phyloP scores from a whole-genome alignment of 64 coral and sea anemone species.

The Trachythela sp. region DNA sequence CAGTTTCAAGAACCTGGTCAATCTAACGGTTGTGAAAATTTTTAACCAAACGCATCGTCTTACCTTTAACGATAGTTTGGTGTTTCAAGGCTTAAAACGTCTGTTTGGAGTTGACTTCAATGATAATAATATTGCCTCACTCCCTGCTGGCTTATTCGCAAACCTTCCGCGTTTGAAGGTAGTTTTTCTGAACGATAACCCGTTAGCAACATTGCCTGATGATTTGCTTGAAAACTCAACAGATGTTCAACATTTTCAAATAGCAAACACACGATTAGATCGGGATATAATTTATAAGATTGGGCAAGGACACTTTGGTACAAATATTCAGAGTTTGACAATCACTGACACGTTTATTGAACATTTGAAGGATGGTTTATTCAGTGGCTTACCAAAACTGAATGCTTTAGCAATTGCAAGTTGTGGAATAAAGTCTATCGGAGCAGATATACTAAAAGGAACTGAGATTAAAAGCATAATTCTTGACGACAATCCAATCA shows the following conservation, averaged over 20 bases:
- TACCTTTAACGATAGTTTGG: background rate
- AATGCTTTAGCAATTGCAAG: background rate
- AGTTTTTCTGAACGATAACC: background rate
- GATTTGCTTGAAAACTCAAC: constrained; percentile 1
- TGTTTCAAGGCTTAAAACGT: constrained; percentile 2
- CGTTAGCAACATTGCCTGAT: background rate
- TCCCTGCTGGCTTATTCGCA: background rate
- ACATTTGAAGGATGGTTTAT: background rate
- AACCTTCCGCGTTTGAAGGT: background rate
- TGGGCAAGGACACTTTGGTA: background rate
- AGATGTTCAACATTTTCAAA: background rate
- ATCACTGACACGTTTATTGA: background rate
- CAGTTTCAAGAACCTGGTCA: background rate
- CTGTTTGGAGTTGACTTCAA: background rate
- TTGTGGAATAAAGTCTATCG: background rate
- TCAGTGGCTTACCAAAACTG: background rate
- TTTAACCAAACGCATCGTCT: background rate
- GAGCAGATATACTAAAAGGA: background rate
- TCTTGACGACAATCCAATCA: background rate
- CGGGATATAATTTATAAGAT: background rate
- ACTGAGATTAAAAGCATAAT: background rate
- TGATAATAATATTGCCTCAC: background rate
- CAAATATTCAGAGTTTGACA: background rate
- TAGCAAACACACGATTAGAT: background rate
- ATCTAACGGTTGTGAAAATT: background rate